Conservation (phyloP, 2,888 invertebrate species). For the Drosophila formosana region DNA sequence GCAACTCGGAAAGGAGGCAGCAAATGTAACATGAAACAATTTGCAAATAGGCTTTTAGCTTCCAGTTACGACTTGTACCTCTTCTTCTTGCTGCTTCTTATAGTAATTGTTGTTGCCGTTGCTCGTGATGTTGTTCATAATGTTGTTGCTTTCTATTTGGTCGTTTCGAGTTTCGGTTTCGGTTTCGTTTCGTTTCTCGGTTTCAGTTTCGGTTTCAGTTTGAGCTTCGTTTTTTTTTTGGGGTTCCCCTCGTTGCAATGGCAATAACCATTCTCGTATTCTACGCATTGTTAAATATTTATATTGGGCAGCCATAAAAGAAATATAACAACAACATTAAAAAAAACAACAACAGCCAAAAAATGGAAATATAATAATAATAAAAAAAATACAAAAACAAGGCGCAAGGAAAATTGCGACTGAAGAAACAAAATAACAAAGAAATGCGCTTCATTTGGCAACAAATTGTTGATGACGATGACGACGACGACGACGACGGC, state of each 20-base stretch:
- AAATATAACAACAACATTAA: conserved; percentile 28
- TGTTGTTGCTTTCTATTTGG: conserved; percentile 4
- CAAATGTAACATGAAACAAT: conserved; percentile 67
- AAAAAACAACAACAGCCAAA: conserved; percentile 1
- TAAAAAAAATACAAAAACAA: conserved; percentile 5
- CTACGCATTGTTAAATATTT: conserved; percentile 65
- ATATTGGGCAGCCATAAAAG: conserved; percentile 55
- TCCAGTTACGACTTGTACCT: conserved; percentile 33
- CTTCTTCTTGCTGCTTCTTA: neutral
- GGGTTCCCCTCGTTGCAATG: neutral
- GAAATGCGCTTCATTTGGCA: conserved; percentile 75
- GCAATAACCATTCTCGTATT: conserved; percentile 51
- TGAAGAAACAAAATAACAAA: conserved; percentile 14
- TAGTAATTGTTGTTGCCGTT: conserved; percentile 3
- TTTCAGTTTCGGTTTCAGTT: neutral
- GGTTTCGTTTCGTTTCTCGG: neutral
- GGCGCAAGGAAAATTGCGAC: neutral
- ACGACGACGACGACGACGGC: conserved; percentile 53
- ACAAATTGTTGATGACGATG: conserved; percentile 71
- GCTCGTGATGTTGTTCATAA: conserved; percentile 4
- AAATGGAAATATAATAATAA: neutral
- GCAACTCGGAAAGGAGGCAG: conserved; percentile 27
- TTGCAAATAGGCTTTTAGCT: conserved; percentile 71
- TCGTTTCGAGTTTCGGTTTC: conserved; percentile 14
- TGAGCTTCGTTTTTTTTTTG: conserved; percentile 6